Conservation (phyloP, 2,888 invertebrate species). For the Micoletzkya japonica region DNA sequence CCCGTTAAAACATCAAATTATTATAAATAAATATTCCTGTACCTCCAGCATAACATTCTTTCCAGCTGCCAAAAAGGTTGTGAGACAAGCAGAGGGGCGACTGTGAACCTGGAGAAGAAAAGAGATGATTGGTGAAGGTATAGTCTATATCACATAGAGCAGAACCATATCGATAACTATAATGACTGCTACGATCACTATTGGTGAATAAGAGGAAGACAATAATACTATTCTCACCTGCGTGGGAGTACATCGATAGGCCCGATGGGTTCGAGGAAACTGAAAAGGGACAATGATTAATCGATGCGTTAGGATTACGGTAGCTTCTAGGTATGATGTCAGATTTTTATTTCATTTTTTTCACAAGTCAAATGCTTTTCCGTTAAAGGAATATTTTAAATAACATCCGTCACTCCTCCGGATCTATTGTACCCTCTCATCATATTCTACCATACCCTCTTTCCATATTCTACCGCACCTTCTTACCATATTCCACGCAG, state of each 20-base stretch:
- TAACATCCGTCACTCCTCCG: background rate
- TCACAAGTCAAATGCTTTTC: background rate
- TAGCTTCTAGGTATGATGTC: too few species aligned
- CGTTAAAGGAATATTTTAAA: background rate
- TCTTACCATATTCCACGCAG: constrained; percentile 40
- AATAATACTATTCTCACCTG: constrained; percentile 72
- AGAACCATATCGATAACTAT: too few species aligned
- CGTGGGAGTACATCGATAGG: constrained; percentile 79
- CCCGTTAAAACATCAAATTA: background rate
- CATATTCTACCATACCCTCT: background rate
- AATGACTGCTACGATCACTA: too few species aligned
- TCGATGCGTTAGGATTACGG: background rate
- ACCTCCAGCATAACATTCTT: constrained; percentile 60
- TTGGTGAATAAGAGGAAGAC: background rate
- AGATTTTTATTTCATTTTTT: background rate
- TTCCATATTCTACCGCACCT: background rate
- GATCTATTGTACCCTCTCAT: background rate
- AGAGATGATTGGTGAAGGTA: background rate
- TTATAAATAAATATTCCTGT: background rate
- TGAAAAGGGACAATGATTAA: constrained; percentile 24
- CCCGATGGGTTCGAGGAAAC: constrained; percentile 72
- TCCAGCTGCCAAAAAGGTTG: constrained; percentile 93
- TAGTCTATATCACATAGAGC: too few species aligned
- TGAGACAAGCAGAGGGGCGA: constrained; percentile 91
- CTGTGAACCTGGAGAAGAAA: constrained; percentile 75